phyloP scores from a whole-genome alignment of 2,113 vertebrate genomes.

The Hydrochoerus hydrochaeris region DNA sequence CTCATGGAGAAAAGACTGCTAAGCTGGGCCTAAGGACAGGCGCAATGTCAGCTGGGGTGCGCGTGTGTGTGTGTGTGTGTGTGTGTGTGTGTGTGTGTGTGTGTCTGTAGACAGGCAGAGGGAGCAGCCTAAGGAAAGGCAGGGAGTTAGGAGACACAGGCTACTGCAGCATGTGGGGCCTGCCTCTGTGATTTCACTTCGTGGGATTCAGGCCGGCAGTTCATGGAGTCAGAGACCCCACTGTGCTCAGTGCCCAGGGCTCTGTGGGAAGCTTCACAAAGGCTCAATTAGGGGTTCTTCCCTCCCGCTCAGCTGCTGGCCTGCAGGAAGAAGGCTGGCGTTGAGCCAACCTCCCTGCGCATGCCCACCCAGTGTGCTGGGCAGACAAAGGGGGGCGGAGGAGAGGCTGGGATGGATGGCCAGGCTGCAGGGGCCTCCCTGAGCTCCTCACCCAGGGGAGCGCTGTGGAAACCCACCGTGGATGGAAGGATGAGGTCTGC shows the following conservation, averaged over 20 bases:
- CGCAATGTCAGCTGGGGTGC: background rate
- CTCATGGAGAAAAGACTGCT: background rate
- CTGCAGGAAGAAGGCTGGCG: constrained; percentile 74
- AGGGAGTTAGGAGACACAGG: background rate
- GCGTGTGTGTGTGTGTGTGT: no score
- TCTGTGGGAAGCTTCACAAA: constrained; percentile 78
- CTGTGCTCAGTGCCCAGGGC: constrained; percentile 72
- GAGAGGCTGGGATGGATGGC: background rate
- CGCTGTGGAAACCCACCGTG: background rate
- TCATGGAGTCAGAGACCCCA: constrained; percentile 75
- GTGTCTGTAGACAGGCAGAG: background rate
- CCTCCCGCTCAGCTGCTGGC: constrained; percentile 39
- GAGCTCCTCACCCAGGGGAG: constrained; percentile 4
- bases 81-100: no score
- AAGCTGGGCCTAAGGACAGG: background rate
- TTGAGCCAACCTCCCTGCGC: constrained; percentile 71
- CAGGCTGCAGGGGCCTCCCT: background rate
- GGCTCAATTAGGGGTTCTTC: constrained; percentile 80
- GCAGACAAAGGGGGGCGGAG: constrained; percentile 74
- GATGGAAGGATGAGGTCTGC: background rate
- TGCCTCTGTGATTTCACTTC: constrained; percentile 74
- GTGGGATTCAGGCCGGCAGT: constrained; percentile 66
- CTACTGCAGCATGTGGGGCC: constrained; percentile 47
- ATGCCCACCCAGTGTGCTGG: constrained; percentile 74
- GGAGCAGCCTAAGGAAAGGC: background rate